phyloP scores from a whole-genome alignment of 37 sponge, comb jelly and placozoan genomes.

The Tethya wilhelma region DNA sequence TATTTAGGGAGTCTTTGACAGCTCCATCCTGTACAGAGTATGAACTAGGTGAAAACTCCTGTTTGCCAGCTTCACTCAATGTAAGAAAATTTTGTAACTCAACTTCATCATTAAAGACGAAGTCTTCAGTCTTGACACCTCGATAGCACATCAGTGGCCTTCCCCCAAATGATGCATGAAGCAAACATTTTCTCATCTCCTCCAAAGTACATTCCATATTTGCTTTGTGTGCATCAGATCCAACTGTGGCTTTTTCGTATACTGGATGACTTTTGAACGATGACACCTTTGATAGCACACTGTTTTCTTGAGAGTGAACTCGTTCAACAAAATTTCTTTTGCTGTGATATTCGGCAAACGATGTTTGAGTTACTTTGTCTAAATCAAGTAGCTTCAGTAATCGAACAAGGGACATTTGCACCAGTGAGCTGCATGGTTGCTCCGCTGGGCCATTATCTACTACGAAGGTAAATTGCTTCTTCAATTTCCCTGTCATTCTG shows the following conservation, averaged over 20 bases:
- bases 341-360: conserved; percentile 27
- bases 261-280: conserved; percentile 4
- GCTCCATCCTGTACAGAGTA: neutral
- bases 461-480: neutral
- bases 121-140: conserved; percentile 1
- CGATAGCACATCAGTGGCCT: neutral
- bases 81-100: neutral
- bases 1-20: neutral
- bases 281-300: neutral
- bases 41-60: neutral
- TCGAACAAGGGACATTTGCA: conserved; percentile 23
- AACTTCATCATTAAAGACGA: neutral
- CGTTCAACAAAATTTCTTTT: no score
- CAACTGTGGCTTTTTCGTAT: neutral
- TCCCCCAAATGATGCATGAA: neutral
- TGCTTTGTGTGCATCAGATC: neutral
- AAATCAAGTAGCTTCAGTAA: conserved; percentile 10
- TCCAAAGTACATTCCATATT: neutral
- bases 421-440: conserved; percentile 11
- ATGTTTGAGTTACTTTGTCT: conserved; percentile 5
- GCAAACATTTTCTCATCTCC: neutral
- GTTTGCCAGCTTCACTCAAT: neutral
- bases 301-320: conserved; percentile 18
- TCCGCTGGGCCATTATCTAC: conserved; percentile 27
- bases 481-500: neutral